A percentile compares a stretch with the other conserved stretches of the same genome.
These are phyloP conservation scores for Meloe dianella DNA, from an alignment of 2,888 invertebrate genomes.

Conservation along the genomic window DNA sequence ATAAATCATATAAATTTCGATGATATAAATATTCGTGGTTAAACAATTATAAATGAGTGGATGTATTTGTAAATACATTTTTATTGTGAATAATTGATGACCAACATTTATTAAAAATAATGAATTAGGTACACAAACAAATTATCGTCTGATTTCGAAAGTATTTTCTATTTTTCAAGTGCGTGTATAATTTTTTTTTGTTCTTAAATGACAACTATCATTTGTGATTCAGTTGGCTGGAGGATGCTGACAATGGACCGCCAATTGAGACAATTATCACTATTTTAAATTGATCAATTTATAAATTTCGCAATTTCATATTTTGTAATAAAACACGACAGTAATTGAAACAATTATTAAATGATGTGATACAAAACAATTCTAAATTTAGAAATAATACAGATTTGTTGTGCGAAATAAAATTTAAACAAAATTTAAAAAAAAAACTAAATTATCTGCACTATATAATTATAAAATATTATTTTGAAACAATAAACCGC, in stretches of 20 bases:
- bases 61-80: background rate
- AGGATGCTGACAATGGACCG: slow-evolving; percentile 33
- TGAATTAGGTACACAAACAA: background rate
- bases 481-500: background rate
- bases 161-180: background rate
- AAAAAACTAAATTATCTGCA: background rate
- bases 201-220: too few species aligned
- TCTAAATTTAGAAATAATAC: background rate
- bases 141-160: background rate
- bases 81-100: background rate
- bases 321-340: background rate
- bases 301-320: background rate
- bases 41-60: background rate
- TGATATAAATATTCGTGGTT: background rate
- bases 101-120: background rate
- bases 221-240: slow-evolving; percentile 32
- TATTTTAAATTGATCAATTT: slow-evolving; percentile 10
- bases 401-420: background rate
- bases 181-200: too few species aligned
- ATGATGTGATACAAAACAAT: background rate
- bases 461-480: slow-evolving; percentile 7
- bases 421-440: background rate
- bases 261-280: slow-evolving; percentile 32
- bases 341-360: background rate
- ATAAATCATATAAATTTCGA: background rate